phyloP scores from a whole-genome alignment of 64 coral and sea anemone species.

The Montipora sp. region DNA sequence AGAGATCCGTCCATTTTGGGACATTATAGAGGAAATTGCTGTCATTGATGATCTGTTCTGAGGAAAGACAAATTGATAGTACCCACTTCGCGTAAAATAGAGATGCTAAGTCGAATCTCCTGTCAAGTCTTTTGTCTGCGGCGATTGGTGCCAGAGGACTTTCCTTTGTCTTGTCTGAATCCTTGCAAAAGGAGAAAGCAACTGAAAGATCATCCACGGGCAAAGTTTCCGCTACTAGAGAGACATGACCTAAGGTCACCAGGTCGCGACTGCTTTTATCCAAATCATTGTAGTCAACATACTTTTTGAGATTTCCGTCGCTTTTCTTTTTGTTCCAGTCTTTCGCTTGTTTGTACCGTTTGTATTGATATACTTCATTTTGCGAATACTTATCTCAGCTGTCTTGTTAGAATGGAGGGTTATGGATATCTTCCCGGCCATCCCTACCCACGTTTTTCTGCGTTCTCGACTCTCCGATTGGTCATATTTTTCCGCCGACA shows the following conservation, averaged over 20 bases:
- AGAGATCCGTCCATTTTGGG: too few relatives aligned
- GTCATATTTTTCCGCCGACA: constrained; percentile 8
- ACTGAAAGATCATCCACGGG: too few relatives aligned
- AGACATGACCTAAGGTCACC: constrained; percentile 36
- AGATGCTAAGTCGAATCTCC: too few relatives aligned
- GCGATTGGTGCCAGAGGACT: too few relatives aligned
- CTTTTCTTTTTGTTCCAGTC: constrained; percentile 67
- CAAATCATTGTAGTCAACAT: constrained; percentile 37
- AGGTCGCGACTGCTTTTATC: constrained; percentile 45
- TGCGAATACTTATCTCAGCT: constrained; percentile 47
- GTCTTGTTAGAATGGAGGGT: constrained; percentile 55
- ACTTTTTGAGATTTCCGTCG: constrained; percentile 22
- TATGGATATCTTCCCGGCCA: constrained; percentile 15
- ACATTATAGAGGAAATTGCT: too few relatives aligned
- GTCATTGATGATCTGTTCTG: too few relatives aligned
- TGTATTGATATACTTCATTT: constrained; percentile 63
- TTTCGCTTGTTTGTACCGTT: constrained; percentile 48
- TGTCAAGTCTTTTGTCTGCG: too few relatives aligned
- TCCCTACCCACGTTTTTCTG: neutral
- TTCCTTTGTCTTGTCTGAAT: too few relatives aligned
- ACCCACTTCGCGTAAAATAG: too few relatives aligned
- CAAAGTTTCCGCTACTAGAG: constrained; percentile 4
- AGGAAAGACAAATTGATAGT: too few relatives aligned
- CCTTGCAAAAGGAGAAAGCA: too few relatives aligned
- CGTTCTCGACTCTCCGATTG: neutral